Evolutionary conservation across 2,797 vertebrate genomes (phyloP).

Genomic region (Cygnus olor): DNA sequence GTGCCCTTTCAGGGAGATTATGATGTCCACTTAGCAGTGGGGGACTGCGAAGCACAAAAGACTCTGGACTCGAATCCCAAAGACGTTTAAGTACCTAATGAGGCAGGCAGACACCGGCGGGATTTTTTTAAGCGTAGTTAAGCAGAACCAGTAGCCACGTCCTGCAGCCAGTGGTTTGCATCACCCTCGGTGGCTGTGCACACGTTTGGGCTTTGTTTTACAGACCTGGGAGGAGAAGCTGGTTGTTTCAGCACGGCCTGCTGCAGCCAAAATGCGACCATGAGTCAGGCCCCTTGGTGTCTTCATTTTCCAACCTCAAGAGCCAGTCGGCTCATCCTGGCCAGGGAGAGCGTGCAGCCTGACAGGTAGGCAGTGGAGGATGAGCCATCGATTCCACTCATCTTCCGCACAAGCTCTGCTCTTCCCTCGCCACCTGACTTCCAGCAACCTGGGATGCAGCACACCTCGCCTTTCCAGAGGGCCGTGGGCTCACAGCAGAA

Average conservation of each 20-base stretch:
- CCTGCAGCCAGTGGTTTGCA: not conserved
- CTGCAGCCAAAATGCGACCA: not conserved
- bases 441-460: not conserved
- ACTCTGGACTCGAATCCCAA: not conserved
- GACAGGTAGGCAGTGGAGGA: not conserved
- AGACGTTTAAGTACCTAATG: conserved; percentile 49
- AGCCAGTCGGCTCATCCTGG: not conserved
- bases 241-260: not conserved
- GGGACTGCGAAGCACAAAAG: not conserved
- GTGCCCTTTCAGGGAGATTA: conserved; percentile 1
- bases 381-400: not conserved
- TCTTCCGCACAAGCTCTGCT: not conserved
- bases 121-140: conserved; percentile 42
- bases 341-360: not conserved
- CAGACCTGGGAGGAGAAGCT: not conserved
- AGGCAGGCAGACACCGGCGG: conserved; percentile 9
- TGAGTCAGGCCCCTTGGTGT: conserved; percentile 22
- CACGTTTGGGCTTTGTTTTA: not conserved
- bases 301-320: conserved; percentile 40
- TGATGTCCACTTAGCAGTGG: conserved; percentile 15
- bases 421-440: not conserved
- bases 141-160: not conserved
- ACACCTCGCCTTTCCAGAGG: not conserved
- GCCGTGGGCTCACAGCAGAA: not conserved
- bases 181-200: not conserved